A percentile compares a stretch with the other conserved stretches of the same genome.
phyloP scores from a whole-genome alignment of 1,140 invertebrate species.

The Platorchestia sp. region DNA sequence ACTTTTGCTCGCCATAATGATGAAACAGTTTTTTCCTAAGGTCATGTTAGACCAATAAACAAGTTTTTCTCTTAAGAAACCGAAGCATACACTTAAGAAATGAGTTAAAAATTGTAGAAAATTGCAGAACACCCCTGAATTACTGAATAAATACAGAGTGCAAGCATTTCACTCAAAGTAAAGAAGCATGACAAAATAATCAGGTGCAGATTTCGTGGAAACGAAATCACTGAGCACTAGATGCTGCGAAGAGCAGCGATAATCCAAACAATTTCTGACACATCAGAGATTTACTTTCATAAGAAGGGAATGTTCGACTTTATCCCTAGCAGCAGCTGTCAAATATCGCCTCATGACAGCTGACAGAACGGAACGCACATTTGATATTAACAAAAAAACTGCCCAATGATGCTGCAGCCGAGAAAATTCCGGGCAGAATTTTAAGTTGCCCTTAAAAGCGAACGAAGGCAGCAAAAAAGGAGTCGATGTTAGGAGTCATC shows the following conservation, averaged over 20 bases:
- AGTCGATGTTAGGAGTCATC: background rate
- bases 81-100: too few relatives aligned
- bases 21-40: too few relatives aligned
- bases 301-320: background rate
- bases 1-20: too few relatives aligned
- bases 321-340: background rate
- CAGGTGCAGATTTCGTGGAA: background rate
- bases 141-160: background rate
- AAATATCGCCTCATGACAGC: background rate
- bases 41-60: too few relatives aligned
- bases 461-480: background rate
- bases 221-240: background rate
- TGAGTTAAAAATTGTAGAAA: too few relatives aligned
- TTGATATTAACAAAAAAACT: background rate
- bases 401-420: background rate
- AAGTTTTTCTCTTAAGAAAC: too few relatives aligned
- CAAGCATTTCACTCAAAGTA: background rate
- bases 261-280: background rate
- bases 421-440: background rate
- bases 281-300: background rate
- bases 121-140: too few relatives aligned
- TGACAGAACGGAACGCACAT: background rate
- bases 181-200: background rate
- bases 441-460: background rate
- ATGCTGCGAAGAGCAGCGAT: background rate